Evolutionary conservation across 2,888 invertebrate species (phyloP).

Genomic region (Eupithecia pulchellata): DNA sequence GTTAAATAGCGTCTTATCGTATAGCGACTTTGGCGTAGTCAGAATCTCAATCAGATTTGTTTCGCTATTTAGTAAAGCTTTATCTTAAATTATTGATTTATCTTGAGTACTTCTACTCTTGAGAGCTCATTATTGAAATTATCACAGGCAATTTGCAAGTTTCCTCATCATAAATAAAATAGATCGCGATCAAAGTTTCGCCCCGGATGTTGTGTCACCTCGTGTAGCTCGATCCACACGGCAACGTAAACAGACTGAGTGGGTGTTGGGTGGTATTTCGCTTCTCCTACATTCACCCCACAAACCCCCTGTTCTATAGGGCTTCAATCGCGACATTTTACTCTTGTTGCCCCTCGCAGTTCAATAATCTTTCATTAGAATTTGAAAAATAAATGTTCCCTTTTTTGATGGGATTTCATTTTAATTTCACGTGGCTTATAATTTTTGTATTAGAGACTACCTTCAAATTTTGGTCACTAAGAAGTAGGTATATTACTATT

Average conservation of each 20-base stretch:
- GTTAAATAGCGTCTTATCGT: constrained; percentile 24
- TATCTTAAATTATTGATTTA: background rate
- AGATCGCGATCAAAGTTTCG: constrained; percentile 74
- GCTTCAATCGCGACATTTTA: constrained; percentile 78
- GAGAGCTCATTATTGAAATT: background rate
- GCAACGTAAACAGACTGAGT: constrained; percentile 70
- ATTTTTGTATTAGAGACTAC: background rate
- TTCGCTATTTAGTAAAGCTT: background rate
- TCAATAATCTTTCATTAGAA: constrained; percentile 71
- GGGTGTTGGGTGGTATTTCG: constrained; percentile 51
- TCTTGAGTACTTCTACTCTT: background rate
- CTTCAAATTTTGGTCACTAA: background rate
- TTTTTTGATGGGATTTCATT: constrained; percentile 42
- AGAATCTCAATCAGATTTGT: background rate
- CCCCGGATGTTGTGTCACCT: constrained; percentile 46
- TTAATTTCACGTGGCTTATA: background rate
- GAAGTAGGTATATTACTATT: background rate
- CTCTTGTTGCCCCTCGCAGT: constrained; percentile 67
- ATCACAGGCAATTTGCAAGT: background rate
- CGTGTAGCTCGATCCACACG: constrained; percentile 52
- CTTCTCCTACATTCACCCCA: constrained; percentile 33
- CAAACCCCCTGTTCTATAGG: constrained; percentile 46
- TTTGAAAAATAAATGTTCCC: constrained; percentile 63
- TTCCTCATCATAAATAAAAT: constrained; percentile 61
- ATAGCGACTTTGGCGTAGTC: background rate